Evolutionary conservation across 2,113 vertebrate species (phyloP).

Genomic region (Aegotheles bennettii): DNA sequence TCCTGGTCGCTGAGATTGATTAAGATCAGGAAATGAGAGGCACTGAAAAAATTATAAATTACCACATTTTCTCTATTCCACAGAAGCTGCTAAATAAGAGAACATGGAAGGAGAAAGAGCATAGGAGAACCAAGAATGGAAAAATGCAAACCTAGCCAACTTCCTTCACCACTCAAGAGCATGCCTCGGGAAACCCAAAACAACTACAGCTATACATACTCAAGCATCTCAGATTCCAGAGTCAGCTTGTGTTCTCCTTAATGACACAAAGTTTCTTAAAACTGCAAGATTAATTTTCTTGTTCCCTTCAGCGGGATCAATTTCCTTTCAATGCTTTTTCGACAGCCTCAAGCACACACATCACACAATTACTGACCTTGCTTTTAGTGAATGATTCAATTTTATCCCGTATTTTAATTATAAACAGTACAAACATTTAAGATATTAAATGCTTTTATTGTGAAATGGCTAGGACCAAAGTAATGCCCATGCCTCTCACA

Average conservation of each 20-base stretch:
- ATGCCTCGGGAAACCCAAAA: neutral
- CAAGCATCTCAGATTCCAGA: neutral
- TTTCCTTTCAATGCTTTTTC: neutral
- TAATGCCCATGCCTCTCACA: neutral
- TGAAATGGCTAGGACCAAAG: neutral
- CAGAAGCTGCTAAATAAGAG: neutral
- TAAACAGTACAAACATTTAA: constrained; percentile 23
- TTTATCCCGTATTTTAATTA: constrained; percentile 14
- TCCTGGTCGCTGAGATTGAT: neutral
- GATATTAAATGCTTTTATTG: neutral
- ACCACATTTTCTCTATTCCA: neutral
- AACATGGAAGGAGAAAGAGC: neutral
- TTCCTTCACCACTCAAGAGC: neutral
- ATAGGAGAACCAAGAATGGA: neutral
- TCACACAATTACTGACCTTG: neutral
- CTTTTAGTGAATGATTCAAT: neutral
- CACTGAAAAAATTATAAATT: neutral
- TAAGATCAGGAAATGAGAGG: neutral
- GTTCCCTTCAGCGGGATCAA: neutral
- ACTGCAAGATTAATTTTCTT: neutral
- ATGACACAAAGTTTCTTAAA: neutral
- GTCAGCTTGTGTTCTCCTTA: neutral
- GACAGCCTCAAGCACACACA: neutral
- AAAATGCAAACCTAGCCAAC: neutral
- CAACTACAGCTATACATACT: neutral